Evolutionary conservation across 2,113 vertebrate genomes (phyloP).

Genomic region (Hiodon alosoides): DNA sequence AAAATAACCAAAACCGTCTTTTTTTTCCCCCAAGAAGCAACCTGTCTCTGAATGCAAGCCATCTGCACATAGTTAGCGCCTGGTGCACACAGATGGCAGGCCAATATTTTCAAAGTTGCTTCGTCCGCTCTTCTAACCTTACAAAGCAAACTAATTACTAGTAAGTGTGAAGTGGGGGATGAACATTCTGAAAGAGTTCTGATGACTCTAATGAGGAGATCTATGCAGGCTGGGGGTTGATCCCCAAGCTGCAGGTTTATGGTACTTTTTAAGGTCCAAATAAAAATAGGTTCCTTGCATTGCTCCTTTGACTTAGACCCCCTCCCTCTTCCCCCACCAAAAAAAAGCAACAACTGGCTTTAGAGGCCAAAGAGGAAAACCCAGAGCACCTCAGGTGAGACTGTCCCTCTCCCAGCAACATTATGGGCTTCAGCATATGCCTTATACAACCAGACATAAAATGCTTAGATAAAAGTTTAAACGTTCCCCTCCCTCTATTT

Average conservation of each 20-base stretch:
- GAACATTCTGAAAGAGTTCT: slow-evolving; percentile 83
- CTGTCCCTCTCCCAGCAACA: not conserved
- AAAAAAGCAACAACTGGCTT: slow-evolving; percentile 40
- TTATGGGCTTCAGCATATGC: not conserved
- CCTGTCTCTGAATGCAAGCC: slow-evolving; percentile 88
- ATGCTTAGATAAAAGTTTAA: not conserved
- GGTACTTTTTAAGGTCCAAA: slow-evolving; percentile 57
- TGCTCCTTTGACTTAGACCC: slow-evolving; percentile 51
- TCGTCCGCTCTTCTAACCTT: slow-evolving; percentile 86
- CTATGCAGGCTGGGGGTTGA: slow-evolving; percentile 40
- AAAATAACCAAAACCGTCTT: slow-evolving; percentile 90
- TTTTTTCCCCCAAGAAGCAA: slow-evolving; percentile 73
- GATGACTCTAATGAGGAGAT: slow-evolving; percentile 71
- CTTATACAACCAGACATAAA: not conserved
- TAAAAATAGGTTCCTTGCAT: slow-evolving; percentile 60
- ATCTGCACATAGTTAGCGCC: slow-evolving; percentile 95
- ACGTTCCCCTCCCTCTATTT: not conserved
- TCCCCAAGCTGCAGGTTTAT: slow-evolving; percentile 58
- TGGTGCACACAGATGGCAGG: slow-evolving; percentile 89
- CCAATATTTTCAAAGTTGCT: slow-evolving; percentile 82
- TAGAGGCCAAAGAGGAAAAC: slow-evolving; percentile 37
- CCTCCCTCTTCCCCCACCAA: slow-evolving; percentile 26
- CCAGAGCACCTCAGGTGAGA: not conserved
- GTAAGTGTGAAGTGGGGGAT: slow-evolving; percentile 77
- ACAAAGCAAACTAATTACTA: slow-evolving; percentile 89